These are phyloP conservation scores for Pseudomyrmex flavicornis DNA, from an alignment of 1,140 invertebrate species.

Conservation along the genomic window DNA sequence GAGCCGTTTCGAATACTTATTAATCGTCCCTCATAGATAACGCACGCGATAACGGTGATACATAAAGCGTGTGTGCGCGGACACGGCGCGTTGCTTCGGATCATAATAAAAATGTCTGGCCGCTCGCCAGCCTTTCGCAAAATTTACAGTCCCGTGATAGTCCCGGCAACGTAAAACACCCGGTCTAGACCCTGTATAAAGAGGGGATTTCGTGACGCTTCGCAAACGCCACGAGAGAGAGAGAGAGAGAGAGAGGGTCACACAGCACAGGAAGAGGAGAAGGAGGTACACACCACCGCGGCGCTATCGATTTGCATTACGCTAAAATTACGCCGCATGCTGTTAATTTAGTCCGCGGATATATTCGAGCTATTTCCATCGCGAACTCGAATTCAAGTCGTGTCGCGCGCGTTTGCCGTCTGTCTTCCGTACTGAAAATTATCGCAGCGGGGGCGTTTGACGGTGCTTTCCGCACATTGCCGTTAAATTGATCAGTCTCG, in stretches of 20 bases:
- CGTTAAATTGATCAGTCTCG: constrained; percentile 30
- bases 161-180: constrained; percentile 37
- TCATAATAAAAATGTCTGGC: constrained; percentile 77
- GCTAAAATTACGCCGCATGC: constrained; percentile 41
- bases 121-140: constrained; percentile 74
- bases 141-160: constrained; percentile 69
- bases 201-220: constrained; percentile 19
- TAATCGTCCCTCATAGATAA: not conserved
- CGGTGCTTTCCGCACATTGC: not conserved
- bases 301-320: constrained; percentile 58
- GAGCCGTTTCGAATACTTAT: not conserved
- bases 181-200: constrained; percentile 35
- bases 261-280: not conserved
- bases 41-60: not conserved
- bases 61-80: not conserved
- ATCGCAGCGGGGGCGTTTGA: constrained; percentile 33
- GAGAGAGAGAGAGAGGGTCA: not conserved
- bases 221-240: not conserved
- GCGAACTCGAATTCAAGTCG: constrained; percentile 21
- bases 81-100: constrained; percentile 13
- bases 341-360: constrained; percentile 57
- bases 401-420: not conserved
- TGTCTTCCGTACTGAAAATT: constrained; percentile 32
- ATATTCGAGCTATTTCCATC: constrained; percentile 48
- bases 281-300: not conserved